These are phyloP conservation scores for Pinna nobilis DNA, from an alignment of 1,140 invertebrate species.

Conservation along the genomic window DNA sequence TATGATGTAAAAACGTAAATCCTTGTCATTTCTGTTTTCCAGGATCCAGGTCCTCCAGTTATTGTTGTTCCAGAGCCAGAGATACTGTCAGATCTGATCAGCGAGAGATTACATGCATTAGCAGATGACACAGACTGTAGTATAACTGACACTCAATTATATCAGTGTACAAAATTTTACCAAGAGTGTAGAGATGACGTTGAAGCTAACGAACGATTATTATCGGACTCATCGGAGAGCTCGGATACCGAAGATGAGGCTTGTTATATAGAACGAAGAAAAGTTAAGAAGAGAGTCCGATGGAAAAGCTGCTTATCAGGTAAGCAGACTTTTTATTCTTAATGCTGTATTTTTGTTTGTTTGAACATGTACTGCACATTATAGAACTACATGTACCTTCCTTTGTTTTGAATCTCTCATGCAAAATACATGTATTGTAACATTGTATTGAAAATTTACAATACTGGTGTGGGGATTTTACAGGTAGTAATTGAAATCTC, in stretches of 20 bases:
- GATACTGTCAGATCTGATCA: slow-evolving; percentile 49
- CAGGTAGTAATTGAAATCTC: no score
- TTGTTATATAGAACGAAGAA: slow-evolving; percentile 17
- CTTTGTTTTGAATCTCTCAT: background rate
- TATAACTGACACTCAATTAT: slow-evolving; percentile 27
- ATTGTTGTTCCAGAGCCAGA: slow-evolving; percentile 53
- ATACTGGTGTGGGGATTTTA: background rate
- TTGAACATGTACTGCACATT: background rate
- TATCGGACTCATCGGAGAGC: slow-evolving; percentile 48
- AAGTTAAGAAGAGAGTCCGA: slow-evolving; percentile 33
- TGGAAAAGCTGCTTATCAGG: slow-evolving; percentile 36
- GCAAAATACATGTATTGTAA: background rate
- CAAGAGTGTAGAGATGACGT: slow-evolving; percentile 43
- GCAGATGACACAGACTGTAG: slow-evolving; percentile 45
- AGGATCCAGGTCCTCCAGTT: slow-evolving; percentile 50
- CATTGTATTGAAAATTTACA: background rate
- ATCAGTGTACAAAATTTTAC: slow-evolving; percentile 52
- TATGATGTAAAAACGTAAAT: background rate
- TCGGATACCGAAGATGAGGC: slow-evolving; percentile 39
- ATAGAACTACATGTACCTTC: background rate
- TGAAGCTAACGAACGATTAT: slow-evolving; percentile 47
- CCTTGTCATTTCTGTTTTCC: background rate
- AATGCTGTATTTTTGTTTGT: no score
- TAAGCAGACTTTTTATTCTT: background rate
- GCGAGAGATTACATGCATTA: slow-evolving; percentile 45